Evolutionary conservation across 2,888 invertebrate genomes (phyloP).

Genomic region (Lycocerus yunnanus): DNA sequence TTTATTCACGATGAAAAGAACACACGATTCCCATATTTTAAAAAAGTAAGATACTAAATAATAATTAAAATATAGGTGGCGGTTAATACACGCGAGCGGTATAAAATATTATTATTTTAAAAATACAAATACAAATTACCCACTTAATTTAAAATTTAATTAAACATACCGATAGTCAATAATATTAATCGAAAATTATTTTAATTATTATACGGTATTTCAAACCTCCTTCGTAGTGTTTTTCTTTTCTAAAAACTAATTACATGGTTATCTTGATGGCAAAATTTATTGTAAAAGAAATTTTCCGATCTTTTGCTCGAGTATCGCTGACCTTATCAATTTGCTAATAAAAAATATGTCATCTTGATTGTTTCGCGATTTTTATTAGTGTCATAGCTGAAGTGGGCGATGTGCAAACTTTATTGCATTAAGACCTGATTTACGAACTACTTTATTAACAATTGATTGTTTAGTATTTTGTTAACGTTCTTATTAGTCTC

Average conservation of each 20-base stretch:
- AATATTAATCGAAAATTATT: background rate
- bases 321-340: conserved; percentile 27
- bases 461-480: conserved; percentile 21
- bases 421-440: conserved; percentile 25
- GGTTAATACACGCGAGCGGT: no score
- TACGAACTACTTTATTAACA: conserved; percentile 16
- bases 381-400: conserved; percentile 22
- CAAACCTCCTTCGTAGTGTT: background rate
- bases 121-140: no score
- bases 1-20: no score
- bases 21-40: no score
- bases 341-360: conserved; percentile 27
- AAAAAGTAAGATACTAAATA: no score
- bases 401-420: conserved; percentile 13
- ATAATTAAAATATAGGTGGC: no score
- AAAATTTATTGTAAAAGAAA: background rate
- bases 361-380: conserved; percentile 25
- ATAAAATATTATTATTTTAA: no score
- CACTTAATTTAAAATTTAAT: background rate
- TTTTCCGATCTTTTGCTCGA: background rate
- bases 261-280: background rate
- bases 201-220: background rate
- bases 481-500: conserved; percentile 14
- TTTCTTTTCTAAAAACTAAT: background rate
- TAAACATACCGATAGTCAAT: background rate